Conservation (phyloP, 1,140 invertebrate species). For the Oreohelix idahoensis region DNA sequence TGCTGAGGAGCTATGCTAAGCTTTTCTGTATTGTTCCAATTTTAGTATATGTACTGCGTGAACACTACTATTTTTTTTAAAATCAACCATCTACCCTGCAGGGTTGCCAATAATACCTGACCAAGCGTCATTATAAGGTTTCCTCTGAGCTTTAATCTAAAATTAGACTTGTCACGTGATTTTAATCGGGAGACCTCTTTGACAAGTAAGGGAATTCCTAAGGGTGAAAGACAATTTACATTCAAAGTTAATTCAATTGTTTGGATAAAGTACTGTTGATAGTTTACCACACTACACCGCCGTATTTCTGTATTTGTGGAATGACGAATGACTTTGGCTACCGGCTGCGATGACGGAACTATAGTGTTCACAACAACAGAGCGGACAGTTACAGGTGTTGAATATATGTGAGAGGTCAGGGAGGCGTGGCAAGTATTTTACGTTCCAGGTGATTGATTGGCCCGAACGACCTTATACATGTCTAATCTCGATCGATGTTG, state of each 20-base stretch:
- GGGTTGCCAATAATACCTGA: no score
- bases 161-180: background rate
- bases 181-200: background rate
- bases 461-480: constrained; percentile 10
- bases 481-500: constrained; percentile 17
- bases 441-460: constrained; percentile 9
- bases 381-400: background rate
- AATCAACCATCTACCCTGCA: no score
- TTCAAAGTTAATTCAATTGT: no score
- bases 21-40: no score
- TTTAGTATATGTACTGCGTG: no score
- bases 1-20: no score
- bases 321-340: background rate
- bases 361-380: background rate
- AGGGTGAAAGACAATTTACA: no score
- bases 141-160: background rate
- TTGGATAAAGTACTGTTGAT: no score
- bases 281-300: no score
- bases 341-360: background rate
- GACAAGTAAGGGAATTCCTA: no score
- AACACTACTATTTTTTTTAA: no score
- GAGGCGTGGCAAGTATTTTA: background rate
- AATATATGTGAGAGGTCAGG: background rate
- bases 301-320: background rate
- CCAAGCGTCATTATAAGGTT: no score